Evolutionary conservation across 2,113 vertebrate species (phyloP).

Genomic region (Alligator mississippiensis): DNA sequence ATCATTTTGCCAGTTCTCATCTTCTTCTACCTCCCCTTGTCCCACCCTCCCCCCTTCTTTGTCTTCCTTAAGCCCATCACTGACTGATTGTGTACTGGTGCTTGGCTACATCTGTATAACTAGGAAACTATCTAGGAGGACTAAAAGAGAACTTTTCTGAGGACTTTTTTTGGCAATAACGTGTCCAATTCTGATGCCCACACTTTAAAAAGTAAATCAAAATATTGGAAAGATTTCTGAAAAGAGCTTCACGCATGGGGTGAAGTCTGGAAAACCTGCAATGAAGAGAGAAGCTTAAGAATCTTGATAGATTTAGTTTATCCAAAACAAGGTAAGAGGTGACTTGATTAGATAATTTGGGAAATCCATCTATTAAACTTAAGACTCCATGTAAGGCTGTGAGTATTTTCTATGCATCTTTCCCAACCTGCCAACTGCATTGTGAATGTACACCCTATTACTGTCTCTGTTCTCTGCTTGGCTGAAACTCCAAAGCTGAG

Average conservation of each 20-base stretch:
- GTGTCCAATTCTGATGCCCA: background rate
- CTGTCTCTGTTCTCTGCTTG: background rate
- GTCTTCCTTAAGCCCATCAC: background rate
- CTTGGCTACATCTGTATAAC: background rate
- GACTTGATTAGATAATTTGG: background rate
- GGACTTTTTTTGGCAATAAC: background rate
- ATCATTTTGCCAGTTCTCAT: background rate
- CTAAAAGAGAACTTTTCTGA: conserved; percentile 24
- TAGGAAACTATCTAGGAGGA: conserved; percentile 23
- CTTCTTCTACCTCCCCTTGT: background rate
- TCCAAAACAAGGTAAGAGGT: background rate
- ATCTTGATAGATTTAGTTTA: background rate
- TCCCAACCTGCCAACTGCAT: background rate
- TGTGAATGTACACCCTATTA: background rate
- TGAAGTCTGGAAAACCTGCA: conserved; percentile 19
- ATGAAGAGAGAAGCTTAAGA: background rate
- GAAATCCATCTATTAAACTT: background rate
- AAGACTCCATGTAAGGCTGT: background rate
- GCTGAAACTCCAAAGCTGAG: background rate
- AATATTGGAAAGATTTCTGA: background rate
- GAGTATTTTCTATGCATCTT: background rate
- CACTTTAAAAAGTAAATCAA: background rate
- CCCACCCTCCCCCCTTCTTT: background rate
- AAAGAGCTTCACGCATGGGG: background rate
- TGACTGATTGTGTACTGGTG: conserved; percentile 19